A percentile compares a stretch with the other conserved stretches of the same genome.
Conservation (phyloP, 1,140 invertebrate species). For the Ptiloglossa arizonensis region DNA sequence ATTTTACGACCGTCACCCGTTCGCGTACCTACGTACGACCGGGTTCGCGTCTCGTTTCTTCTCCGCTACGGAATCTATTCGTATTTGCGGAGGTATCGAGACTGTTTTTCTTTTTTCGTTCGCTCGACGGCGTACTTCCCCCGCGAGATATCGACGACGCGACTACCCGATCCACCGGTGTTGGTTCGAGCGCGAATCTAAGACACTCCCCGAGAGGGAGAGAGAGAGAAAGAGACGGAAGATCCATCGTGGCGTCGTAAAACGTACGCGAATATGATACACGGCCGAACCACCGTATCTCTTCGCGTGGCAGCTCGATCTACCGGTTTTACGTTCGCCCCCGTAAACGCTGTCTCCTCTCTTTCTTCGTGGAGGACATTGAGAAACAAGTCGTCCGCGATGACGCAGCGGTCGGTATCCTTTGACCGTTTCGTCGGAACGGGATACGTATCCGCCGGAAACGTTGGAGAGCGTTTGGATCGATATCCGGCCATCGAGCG, state of each 20-base stretch:
- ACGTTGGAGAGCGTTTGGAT: not conserved
- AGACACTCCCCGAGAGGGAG: conserved; percentile 20
- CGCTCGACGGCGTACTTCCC: conserved; percentile 8
- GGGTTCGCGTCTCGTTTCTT: too few species aligned
- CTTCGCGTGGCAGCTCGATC: conserved; percentile 49
- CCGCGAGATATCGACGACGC: conserved; percentile 31
- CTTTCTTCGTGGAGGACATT: conserved; percentile 41
- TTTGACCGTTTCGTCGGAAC: not conserved
- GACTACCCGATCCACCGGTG: not conserved
- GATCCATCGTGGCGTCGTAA: conserved; percentile 37
- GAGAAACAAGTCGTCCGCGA: conserved; percentile 50
- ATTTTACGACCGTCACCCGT: conserved; percentile 19
- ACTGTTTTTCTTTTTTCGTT: not conserved
- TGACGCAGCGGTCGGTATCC: conserved; percentile 17
- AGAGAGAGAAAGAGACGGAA: not conserved
- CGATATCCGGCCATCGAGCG: not conserved
- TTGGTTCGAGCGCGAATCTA: conserved; percentile 27
- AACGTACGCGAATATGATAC: conserved; percentile 49
- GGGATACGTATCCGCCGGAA: too few species aligned
- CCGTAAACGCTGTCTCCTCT: conserved; percentile 39
- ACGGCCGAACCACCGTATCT: conserved; percentile 45
- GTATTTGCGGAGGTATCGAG: conserved; percentile 28
- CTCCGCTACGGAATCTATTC: conserved; percentile 1
- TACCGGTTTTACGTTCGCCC: conserved; percentile 54
- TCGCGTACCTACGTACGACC: conserved; percentile 2